These are phyloP conservation scores for Neostethus bicornis DNA, from an alignment of 2,797 vertebrate genomes.

Conservation along the genomic window DNA sequence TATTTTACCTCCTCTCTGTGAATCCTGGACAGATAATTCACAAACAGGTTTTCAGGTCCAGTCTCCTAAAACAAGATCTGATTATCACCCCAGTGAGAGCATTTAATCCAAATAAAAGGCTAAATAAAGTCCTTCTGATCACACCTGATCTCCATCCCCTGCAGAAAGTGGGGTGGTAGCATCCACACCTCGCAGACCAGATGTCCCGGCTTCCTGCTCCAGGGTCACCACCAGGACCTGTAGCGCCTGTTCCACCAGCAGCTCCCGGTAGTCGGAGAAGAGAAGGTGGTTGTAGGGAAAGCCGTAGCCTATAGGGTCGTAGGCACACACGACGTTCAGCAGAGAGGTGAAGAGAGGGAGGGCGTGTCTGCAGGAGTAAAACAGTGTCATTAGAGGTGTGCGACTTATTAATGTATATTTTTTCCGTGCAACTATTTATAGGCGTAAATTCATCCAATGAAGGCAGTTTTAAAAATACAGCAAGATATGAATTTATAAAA, in stretches of 20 bases:
- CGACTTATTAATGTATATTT: too few species aligned
- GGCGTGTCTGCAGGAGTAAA: conserved; percentile 82
- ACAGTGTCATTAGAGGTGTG: too few species aligned
- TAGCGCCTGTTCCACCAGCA: conserved; percentile 91
- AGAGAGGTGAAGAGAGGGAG: conserved; percentile 97
- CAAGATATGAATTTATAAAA: too few species aligned
- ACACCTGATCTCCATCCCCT: conserved; percentile 87
- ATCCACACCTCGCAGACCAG: conserved; percentile 66
- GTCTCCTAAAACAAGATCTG: conserved; percentile 74
- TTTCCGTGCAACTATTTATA: too few species aligned
- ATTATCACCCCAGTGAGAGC: too few species aligned
- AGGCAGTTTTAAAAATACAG: too few species aligned
- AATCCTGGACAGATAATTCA: conserved; percentile 98
- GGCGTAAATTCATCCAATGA: too few species aligned
- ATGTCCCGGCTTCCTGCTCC: conserved; percentile 84
- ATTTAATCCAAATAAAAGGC: too few species aligned
- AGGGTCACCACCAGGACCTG: conserved; percentile 94
- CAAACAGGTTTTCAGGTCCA: conserved; percentile 92
- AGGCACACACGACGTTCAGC: conserved; percentile 94
- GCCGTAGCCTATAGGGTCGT: conserved; percentile 94
- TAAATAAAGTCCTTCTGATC: neutral
- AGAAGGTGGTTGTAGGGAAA: conserved; percentile 97
- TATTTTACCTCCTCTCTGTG: conserved; percentile 98
- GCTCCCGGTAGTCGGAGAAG: conserved; percentile 91
- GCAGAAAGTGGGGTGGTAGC: conserved; percentile 66